A percentile compares a stretch with the other conserved stretches of the same genome.
These are phyloP conservation scores for Ypsolopha scabrella DNA, from an alignment of 2,888 invertebrate species.

Conservation along the genomic window DNA sequence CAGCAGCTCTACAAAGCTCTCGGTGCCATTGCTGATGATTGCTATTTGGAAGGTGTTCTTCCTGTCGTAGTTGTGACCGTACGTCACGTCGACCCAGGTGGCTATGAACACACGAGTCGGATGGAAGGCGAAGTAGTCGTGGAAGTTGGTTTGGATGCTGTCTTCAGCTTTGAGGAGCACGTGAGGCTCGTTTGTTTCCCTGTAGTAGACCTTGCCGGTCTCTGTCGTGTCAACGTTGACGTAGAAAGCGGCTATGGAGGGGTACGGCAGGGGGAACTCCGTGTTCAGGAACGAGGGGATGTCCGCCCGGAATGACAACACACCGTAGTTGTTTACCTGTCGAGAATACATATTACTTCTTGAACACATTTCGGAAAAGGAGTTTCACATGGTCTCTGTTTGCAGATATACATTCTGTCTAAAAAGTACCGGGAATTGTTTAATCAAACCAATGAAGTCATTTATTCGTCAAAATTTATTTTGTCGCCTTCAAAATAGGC, in stretches of 20 bases:
- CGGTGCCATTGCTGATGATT: conserved; percentile 77
- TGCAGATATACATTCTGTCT: too few relatives aligned
- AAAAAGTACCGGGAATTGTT: too few relatives aligned
- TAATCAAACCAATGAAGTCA: too few relatives aligned
- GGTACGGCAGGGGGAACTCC: conserved; percentile 90
- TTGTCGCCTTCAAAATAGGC: too few relatives aligned
- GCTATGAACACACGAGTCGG: conserved; percentile 85
- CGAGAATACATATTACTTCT: conserved; percentile 14
- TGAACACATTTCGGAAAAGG: too few relatives aligned
- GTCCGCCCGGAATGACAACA: conserved; percentile 90
- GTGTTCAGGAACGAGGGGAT: conserved; percentile 88
- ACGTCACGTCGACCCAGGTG: conserved; percentile 93
- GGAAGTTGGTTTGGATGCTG: conserved; percentile 80
- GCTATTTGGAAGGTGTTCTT: conserved; percentile 88
- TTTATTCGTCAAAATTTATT: too few relatives aligned
- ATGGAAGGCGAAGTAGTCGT: conserved; percentile 77
- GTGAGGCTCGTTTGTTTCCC: conserved; percentile 73
- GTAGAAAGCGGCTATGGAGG: conserved; percentile 91
- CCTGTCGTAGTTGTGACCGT: conserved; percentile 78
- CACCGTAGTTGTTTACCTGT: conserved; percentile 92
- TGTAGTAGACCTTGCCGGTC: conserved; percentile 80
- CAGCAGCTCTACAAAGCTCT: conserved; percentile 87
- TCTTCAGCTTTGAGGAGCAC: conserved; percentile 76
- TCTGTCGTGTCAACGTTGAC: conserved; percentile 88
- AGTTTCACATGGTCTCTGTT: too few relatives aligned